These are phyloP conservation scores for Pteromalus puparum DNA, from an alignment of 1,140 invertebrate species.

Conservation along the genomic window DNA sequence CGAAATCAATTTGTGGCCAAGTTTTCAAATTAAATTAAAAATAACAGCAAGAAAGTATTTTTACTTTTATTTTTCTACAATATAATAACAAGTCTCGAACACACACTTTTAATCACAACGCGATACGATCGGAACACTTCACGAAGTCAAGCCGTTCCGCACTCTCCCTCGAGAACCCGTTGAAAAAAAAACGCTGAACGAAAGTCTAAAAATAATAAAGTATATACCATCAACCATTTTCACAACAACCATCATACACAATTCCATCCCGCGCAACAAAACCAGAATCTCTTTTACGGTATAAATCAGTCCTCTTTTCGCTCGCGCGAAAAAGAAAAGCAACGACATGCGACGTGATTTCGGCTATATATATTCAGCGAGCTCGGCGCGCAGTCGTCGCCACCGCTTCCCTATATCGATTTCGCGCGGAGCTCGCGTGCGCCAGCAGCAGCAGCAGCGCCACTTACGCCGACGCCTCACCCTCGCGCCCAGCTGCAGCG, in stretches of 20 bases:
- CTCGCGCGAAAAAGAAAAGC: slow-evolving; percentile 17
- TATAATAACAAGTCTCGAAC: too few relatives aligned
- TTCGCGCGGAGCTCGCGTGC: slow-evolving; percentile 63
- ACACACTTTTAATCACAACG: too few relatives aligned
- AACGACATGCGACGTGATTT: slow-evolving; percentile 37
- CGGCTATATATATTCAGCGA: background rate
- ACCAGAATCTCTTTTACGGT: too few relatives aligned
- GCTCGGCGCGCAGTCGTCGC: background rate
- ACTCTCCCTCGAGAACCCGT: too few relatives aligned
- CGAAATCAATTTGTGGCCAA: too few relatives aligned
- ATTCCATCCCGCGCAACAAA: too few relatives aligned
- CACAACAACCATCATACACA: too few relatives aligned
- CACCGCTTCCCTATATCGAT: slow-evolving; percentile 35
- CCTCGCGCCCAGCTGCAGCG: slow-evolving; percentile 22
- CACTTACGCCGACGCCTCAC: slow-evolving; percentile 54
- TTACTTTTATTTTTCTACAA: too few relatives aligned
- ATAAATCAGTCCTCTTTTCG: background rate
- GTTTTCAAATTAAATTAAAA: too few relatives aligned
- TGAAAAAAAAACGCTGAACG: background rate
- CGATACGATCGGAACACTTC: too few relatives aligned
- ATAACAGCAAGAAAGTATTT: too few relatives aligned
- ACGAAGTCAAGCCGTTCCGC: too few relatives aligned
- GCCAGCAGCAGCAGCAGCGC: slow-evolving; percentile 67
- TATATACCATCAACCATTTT: background rate
- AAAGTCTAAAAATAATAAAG: background rate